Conservation (phyloP, 2,113 vertebrate genomes). For the Hippocampus guttulatus region DNA sequence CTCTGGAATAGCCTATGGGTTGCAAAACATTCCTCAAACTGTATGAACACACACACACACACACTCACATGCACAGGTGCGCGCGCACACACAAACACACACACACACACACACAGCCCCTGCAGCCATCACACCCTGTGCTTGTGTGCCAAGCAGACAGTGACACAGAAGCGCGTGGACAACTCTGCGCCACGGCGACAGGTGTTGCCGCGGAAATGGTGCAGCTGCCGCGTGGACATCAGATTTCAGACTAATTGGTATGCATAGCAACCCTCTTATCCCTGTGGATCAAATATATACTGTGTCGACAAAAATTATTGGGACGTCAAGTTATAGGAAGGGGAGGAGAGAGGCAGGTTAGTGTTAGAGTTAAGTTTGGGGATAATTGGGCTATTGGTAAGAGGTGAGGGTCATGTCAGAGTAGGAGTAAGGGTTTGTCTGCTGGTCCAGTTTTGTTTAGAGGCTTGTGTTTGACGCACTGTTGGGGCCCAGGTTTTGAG, state of each 20-base stretch:
- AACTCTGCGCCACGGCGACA: constrained; percentile 57
- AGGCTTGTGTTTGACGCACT: too few species aligned
- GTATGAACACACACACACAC: constrained; percentile 11
- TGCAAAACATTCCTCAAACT: constrained; percentile 9
- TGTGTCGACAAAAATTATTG: too few species aligned
- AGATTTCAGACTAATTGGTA: constrained; percentile 52
- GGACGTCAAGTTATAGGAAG: too few species aligned
- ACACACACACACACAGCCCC: not conserved
- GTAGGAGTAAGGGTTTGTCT: not conserved
- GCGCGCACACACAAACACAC: too few species aligned
- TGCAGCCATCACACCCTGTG: constrained; percentile 31
- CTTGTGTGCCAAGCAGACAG: constrained; percentile 14
- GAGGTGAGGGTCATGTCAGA: not conserved
- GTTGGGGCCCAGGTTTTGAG: too few species aligned
- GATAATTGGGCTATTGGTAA: not conserved
- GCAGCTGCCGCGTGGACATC: constrained; percentile 65
- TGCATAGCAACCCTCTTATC: not conserved
- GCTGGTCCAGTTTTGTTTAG: not conserved
- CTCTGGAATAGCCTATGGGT: too few species aligned
- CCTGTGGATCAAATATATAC: not conserved
- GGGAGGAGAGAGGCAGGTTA: too few species aligned
- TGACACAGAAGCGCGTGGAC: constrained; percentile 57
- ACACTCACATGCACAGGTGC: not conserved
- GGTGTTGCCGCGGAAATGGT: constrained; percentile 62
- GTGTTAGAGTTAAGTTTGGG: too few species aligned